Percentiles rank a stretch among this genome's conserved stretches.
These are phyloP conservation scores for Leptinotarsa peninsularis DNA, from an alignment of 2,888 invertebrate species.

Conservation along the genomic window DNA sequence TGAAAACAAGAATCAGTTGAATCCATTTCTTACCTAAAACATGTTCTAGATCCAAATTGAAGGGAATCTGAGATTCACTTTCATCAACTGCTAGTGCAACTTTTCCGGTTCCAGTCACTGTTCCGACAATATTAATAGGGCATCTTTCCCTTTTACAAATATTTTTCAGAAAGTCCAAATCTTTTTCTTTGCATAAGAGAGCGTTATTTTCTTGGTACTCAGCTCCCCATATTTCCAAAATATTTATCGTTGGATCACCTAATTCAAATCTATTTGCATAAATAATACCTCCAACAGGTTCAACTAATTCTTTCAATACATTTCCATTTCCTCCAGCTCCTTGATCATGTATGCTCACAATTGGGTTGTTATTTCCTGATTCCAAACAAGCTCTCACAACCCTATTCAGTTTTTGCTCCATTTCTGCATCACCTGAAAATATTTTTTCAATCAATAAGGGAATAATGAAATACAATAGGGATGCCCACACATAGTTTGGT, in stretches of 20 bases:
- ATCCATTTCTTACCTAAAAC: slow-evolving; percentile 76
- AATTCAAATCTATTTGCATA: slow-evolving; percentile 87
- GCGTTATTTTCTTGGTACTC: slow-evolving; percentile 98
- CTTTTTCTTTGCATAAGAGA: slow-evolving; percentile 79
- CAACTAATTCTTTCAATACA: slow-evolving; percentile 95
- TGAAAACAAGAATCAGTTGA: not conserved
- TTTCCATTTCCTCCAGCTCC: slow-evolving; percentile 99
- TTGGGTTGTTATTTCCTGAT: slow-evolving; percentile 84
- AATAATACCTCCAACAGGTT: slow-evolving; percentile 93
- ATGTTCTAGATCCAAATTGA: slow-evolving; percentile 88
- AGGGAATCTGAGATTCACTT: slow-evolving; percentile 74
- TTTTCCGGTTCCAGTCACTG: slow-evolving; percentile 87
- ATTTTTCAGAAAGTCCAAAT: slow-evolving; percentile 73
- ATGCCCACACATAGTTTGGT: too few species aligned
- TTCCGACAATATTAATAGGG: slow-evolving; percentile 92
- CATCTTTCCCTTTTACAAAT: slow-evolving; percentile 89
- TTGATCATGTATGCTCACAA: slow-evolving; percentile 96
- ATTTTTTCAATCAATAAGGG: not conserved
- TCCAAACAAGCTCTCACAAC: slow-evolving; percentile 94
- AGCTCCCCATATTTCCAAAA: slow-evolving; percentile 96
- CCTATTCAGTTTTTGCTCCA: slow-evolving; percentile 97
- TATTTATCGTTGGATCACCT: slow-evolving; percentile 94
- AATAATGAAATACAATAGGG: too few species aligned
- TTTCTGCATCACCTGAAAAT: slow-evolving; percentile 86
- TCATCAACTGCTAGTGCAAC: slow-evolving; percentile 77